Evolutionary conservation across 2,113 vertebrate genomes (phyloP).

Genomic region (Okapia johnstoni): DNA sequence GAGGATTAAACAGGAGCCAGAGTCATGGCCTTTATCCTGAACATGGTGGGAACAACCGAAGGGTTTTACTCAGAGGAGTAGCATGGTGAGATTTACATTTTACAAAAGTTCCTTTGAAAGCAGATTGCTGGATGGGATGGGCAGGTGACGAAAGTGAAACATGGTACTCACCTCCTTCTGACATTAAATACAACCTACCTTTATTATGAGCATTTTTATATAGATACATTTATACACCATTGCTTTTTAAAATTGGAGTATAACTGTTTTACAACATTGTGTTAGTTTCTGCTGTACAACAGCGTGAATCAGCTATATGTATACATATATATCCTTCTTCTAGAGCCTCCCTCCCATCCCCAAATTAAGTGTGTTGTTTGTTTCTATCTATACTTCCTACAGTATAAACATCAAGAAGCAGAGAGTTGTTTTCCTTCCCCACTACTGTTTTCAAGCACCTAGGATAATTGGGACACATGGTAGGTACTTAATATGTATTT

Average conservation of each 20-base stretch:
- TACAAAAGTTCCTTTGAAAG: background rate
- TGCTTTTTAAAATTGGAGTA: background rate
- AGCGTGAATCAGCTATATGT: background rate
- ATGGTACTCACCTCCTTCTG: background rate
- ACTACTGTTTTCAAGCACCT: background rate
- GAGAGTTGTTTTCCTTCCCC: background rate
- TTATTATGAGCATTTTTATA: background rate
- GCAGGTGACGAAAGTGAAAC: background rate
- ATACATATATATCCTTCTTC: background rate
- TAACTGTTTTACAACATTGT: background rate
- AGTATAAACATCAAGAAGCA: background rate
- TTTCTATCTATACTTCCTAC: background rate
- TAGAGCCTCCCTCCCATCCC: background rate
- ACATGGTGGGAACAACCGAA: background rate
- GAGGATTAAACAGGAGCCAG: background rate
- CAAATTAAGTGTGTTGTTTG: background rate
- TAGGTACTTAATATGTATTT: background rate
- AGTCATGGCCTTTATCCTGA: background rate
- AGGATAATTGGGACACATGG: background rate
- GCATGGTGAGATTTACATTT: background rate
- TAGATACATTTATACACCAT: background rate
- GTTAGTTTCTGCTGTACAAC: background rate
- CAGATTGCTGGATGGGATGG: background rate
- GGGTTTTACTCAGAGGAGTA: background rate
- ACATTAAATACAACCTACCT: background rate